phyloP scores from a whole-genome alignment of 2,113 vertebrate species.

The Pelecanus crispus region DNA sequence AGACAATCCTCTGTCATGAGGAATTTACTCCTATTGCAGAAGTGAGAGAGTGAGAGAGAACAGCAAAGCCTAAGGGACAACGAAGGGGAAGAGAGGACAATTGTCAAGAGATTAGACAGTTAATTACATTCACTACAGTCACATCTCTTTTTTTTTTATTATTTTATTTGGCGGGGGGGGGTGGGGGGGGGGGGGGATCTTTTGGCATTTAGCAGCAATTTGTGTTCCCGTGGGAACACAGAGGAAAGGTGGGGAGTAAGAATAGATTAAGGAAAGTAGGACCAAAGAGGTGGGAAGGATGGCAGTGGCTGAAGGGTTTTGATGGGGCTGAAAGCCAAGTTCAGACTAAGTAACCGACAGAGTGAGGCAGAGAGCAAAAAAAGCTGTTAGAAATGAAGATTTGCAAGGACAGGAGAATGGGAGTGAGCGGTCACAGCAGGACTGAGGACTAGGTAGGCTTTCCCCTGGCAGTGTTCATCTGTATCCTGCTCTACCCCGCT shows the following conservation, averaged over 20 bases:
- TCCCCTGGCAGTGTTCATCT: background rate
- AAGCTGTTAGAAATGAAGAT: background rate
- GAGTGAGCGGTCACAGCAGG: rapidly evolving
- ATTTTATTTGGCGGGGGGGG: background rate
- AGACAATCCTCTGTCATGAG: background rate
- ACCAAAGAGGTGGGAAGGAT: background rate
- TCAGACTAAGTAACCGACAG: background rate
- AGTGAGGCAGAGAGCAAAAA: background rate
- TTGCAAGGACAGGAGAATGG: background rate
- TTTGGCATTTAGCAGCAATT: background rate
- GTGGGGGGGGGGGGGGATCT: background rate
- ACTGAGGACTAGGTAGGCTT: background rate
- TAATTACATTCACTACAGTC: background rate
- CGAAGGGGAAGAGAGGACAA: background rate
- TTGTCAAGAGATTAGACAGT: background rate
- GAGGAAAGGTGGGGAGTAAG: background rate
- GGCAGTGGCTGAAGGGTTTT: background rate
- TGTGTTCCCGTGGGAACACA: background rate
- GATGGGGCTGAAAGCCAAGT: background rate
- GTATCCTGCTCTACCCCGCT: background rate
- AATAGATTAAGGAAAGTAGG: background rate
- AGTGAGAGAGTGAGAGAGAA: background rate
- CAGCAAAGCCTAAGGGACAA: background rate
- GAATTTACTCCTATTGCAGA: background rate
- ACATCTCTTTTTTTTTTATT: background rate